Evolutionary conservation across 2,113 vertebrate species (phyloP), one percentile per base, ranked within the genome.

Genomic region (Meles meles): DNA sequence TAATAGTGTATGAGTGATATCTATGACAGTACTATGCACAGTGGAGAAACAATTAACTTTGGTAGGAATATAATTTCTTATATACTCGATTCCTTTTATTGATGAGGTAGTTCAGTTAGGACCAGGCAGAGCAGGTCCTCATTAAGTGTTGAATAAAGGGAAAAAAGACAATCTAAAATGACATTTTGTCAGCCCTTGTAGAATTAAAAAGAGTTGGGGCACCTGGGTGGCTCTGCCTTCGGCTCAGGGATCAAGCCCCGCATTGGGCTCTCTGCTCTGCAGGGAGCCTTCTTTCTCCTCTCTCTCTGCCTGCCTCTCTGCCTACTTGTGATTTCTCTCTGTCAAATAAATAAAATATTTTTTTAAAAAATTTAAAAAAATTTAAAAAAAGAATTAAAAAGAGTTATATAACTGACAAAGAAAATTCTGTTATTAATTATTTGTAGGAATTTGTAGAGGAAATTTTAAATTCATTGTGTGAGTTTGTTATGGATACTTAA

Each of bases 81-180:
- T 67, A 57, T 91, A 44, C 29, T 82, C 88, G 20, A 61, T 86
- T 76, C 31, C 91, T 55, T 93, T 69, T 52, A 91, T 92, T 85
- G 81, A 90, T 94, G 31, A 96, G 39, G 44, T 96, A 29, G 14
- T 86, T 94, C 57, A 88, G 18, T 55, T 92, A 95, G 65, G 17
- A 79, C 29, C 25, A 92, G 34, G 2, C 52, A 34, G 27, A 92
- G 39, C 39, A 95, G 52, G 5, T 17, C 89, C 71, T 93, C 44
- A 7, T 23, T 10, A 76, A 52, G 29, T 93, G 13, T 57, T 67
- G 23, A 97, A 92, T 94, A n/a, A 93, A 88, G 27, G 27, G 59
- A 34, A 49, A 27, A 89, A 96, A 84, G 29, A 57, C 61, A 80
- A 71, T 76, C 57, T 93, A 59, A 96, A 96, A 63, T 96, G 61